These are phyloP conservation scores for Zosterops lateralis DNA, from an alignment of 2,113 vertebrate species.

Conservation along the genomic window DNA sequence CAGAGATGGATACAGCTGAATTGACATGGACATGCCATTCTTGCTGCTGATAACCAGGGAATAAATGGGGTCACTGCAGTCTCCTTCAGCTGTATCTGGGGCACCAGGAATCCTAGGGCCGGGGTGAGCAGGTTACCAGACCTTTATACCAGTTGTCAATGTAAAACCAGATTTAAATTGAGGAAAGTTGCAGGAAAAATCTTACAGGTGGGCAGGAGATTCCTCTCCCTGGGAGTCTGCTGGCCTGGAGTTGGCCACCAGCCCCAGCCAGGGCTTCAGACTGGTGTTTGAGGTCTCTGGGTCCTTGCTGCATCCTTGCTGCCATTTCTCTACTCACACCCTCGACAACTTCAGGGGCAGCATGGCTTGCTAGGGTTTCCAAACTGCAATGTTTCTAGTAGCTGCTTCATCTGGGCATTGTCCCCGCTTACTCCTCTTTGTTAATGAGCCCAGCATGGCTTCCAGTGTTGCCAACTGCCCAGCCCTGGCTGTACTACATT, in stretches of 20 bases:
- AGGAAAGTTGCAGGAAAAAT: not conserved
- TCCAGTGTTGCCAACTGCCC: not conserved
- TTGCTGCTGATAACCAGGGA: not conserved
- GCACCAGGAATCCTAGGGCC: not conserved
- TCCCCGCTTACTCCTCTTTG: not conserved
- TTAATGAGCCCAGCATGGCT: not conserved
- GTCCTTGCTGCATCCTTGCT: not conserved
- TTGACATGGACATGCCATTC: not conserved
- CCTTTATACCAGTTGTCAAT: not conserved
- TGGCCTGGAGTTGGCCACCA: not conserved
- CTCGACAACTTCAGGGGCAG: rapidly evolving
- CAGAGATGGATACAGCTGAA: not conserved
- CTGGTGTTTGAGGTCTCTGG: not conserved
- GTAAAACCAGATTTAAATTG: not conserved
- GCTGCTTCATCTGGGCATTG: not conserved
- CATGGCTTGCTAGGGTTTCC: rapidly evolving
- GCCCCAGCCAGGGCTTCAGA: not conserved
- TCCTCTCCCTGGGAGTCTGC: not conserved
- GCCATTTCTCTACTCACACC: rapidly evolving
- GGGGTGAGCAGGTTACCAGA: not conserved
- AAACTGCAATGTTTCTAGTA: not conserved
- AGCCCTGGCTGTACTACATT: not conserved
- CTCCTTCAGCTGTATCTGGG: not conserved
- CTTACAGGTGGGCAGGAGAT: not conserved
- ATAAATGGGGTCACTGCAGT: not conserved